Evolutionary conservation across 2,888 invertebrate genomes (phyloP).

Genomic region (Macaria liturata): DNA sequence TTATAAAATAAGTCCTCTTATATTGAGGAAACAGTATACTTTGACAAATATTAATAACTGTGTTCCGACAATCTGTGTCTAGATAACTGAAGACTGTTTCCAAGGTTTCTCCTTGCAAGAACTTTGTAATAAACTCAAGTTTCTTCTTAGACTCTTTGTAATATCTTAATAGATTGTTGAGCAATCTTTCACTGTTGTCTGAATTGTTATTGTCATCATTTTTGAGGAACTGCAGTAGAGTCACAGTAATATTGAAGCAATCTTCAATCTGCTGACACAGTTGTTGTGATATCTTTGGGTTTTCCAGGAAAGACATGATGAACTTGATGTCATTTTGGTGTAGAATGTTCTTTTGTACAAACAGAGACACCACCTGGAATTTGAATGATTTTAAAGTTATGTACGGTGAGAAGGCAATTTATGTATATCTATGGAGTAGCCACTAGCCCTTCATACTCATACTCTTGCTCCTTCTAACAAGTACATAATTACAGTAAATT

Average conservation of each 20-base stretch:
- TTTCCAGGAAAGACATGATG: slow-evolving; percentile 62
- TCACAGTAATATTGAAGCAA: slow-evolving; percentile 55
- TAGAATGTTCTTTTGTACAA: slow-evolving; percentile 55
- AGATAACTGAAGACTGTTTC: slow-evolving; percentile 66
- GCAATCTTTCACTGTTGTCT: slow-evolving; percentile 46
- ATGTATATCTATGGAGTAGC: no score
- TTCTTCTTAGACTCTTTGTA: slow-evolving; percentile 71
- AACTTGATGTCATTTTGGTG: slow-evolving; percentile 50
- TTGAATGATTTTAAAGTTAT: no score
- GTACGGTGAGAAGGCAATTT: no score
- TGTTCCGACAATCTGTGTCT: slow-evolving; percentile 50
- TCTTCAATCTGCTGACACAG: slow-evolving; percentile 57
- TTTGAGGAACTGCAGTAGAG: slow-evolving; percentile 56
- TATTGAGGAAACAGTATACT: slow-evolving; percentile 63
- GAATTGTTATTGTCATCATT: slow-evolving; percentile 36
- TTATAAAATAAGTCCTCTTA: slow-evolving; percentile 63
- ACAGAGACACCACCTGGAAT: slow-evolving; percentile 67
- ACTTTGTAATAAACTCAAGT: slow-evolving; percentile 63
- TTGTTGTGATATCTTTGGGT: slow-evolving; percentile 58
- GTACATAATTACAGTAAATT: no score
- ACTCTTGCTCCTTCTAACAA: no score
- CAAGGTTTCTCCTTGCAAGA: slow-evolving; percentile 61
- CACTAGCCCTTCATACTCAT: no score
- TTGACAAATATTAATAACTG: slow-evolving; percentile 57
- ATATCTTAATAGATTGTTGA: slow-evolving; percentile 57